Conservation (phyloP, 2,888 invertebrate species). For the Ectemnius lituratus region DNA sequence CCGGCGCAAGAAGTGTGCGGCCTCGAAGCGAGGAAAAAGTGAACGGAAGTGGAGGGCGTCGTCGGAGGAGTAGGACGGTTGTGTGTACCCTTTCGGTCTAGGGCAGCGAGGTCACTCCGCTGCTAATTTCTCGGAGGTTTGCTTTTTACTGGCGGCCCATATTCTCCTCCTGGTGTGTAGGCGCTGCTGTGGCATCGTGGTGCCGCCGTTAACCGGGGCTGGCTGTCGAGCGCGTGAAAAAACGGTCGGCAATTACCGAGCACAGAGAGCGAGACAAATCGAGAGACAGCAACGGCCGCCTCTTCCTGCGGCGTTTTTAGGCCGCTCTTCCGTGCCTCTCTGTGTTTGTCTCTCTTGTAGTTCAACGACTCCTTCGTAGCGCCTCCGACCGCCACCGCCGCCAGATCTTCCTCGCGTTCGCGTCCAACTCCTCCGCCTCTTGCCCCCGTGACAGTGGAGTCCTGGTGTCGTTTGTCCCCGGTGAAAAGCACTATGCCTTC, state of each 20-base stretch:
- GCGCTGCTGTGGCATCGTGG: too few species aligned
- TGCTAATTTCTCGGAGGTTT: too few species aligned
- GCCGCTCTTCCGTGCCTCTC: constrained; percentile 57
- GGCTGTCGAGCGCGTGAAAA: constrained; percentile 4
- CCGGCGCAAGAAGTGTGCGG: not conserved
- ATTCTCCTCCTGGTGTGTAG: too few species aligned
- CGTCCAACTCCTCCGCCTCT: constrained; percentile 21
- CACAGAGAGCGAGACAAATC: constrained; percentile 35
- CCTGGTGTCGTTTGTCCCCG: not conserved
- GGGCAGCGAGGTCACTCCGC: too few species aligned
- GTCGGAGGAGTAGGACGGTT: too few species aligned
- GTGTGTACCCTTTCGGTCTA: too few species aligned
- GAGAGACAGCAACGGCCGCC: constrained; percentile 35
- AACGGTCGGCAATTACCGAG: constrained; percentile 34
- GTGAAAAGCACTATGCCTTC: not conserved
- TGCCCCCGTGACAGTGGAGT: constrained; percentile 26
- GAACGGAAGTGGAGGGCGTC: too few species aligned
- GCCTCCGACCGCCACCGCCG: constrained; percentile 37
- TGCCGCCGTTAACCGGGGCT: not conserved
- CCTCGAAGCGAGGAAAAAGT: too few species aligned
- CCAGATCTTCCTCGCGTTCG: constrained; percentile 7
- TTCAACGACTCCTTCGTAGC: constrained; percentile 62
- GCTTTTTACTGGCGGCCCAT: too few species aligned
- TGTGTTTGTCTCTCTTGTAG: constrained; percentile 39
- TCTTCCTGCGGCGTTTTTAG: constrained; percentile 62